A percentile compares a stretch with the other conserved stretches of the same genome.
Evolutionary conservation across 35 echinoderm and acorn worm species (phyloP).

Genomic region (Ophioderma brevispina): DNA sequence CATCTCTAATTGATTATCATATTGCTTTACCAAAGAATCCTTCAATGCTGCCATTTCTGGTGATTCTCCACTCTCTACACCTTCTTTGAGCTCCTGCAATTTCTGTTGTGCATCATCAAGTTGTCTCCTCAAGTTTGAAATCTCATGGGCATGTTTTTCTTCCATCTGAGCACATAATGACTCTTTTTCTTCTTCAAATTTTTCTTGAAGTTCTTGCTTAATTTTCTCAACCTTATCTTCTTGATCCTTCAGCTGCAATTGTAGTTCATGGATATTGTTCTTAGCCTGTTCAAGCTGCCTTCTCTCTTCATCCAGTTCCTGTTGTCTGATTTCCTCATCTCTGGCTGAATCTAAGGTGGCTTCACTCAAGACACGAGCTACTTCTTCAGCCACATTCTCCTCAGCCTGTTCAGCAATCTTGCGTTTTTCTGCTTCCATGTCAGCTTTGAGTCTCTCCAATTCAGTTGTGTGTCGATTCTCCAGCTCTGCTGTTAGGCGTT

Average conservation of each 20-base stretch:
- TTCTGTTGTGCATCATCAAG: conserved; percentile 40
- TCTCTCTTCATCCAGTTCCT: conserved; percentile 5
- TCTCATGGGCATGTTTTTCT: conserved; percentile 23
- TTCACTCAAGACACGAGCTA: conserved; percentile 71
- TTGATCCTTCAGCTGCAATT: conserved; percentile 13
- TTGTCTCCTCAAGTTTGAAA: conserved; percentile 27
- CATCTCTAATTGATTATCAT: conserved; percentile 84
- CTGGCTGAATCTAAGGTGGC: conserved; percentile 69
- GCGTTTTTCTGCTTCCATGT: conserved; percentile 27
- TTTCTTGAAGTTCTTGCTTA: conserved; percentile 26
- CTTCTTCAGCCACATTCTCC: conserved; percentile 63
- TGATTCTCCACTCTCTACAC: conserved; percentile 64
- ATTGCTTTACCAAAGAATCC: conserved; percentile 73
- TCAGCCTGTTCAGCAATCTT: conserved; percentile 25
- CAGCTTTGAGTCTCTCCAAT: conserved; percentile 8
- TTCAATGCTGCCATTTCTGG: conserved; percentile 81
- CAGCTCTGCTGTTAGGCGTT: conserved; percentile 25
- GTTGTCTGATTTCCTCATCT: conserved; percentile 33
- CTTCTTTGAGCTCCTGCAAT: conserved; percentile 50
- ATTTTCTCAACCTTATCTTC: conserved; percentile 26
- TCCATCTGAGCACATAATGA: neutral
- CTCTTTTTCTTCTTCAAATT: neutral
- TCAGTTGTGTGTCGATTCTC: conserved; percentile 44
- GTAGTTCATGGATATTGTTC: conserved; percentile 48
- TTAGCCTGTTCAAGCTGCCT: conserved; percentile 41